Conservation (phyloP, 2,797 vertebrate species). For the Enoplosus armatus region DNA sequence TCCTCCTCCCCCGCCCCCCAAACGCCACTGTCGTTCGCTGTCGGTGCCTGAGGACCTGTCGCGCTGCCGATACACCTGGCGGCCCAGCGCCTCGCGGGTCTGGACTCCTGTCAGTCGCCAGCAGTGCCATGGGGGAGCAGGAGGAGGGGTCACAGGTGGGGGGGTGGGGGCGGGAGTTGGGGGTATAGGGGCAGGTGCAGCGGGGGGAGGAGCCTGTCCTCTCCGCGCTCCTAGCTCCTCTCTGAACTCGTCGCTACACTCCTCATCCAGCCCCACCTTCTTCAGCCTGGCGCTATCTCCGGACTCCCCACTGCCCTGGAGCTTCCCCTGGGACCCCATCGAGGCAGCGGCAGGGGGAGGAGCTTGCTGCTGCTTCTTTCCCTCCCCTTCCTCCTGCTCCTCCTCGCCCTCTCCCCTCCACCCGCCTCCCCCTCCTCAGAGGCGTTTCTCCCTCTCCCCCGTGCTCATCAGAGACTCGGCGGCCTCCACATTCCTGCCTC, state of each 20-base stretch:
- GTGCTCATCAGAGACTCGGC: constrained; percentile 91
- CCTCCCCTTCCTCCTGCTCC: constrained; percentile 86
- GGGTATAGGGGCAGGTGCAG: constrained; percentile 76
- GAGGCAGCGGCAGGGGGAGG: constrained; percentile 78
- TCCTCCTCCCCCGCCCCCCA: constrained; percentile 87
- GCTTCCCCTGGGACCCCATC: constrained; percentile 87
- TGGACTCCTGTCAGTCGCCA: constrained; percentile 94
- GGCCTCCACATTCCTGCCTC: constrained; percentile 86
- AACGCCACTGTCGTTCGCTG: constrained; percentile 93
- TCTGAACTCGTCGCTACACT: constrained; percentile 90
- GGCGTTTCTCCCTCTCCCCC: constrained; percentile 92
- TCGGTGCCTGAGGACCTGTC: constrained; percentile 94
- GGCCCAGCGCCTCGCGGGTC: constrained; percentile 92
- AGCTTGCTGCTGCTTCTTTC: constrained; percentile 87
- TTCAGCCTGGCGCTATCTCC: constrained; percentile 91
- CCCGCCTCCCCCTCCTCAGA: constrained; percentile 86
- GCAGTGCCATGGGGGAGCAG: constrained; percentile 80
- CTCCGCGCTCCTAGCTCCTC: constrained; percentile 89
- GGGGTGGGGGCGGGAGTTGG: constrained; percentile 48
- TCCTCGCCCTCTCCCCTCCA: constrained; percentile 87
- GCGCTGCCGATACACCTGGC: constrained; percentile 92
- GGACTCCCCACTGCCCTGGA: constrained; percentile 89
- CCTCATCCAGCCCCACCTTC: constrained; percentile 91
- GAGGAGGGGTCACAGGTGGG: constrained; percentile 79
- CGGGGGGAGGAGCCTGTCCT: constrained; percentile 84